Evolutionary conservation across 1,140 invertebrate species (phyloP), one percentile per base, ranked within the genome.

Genomic region (Papilio dardanus): DNA sequence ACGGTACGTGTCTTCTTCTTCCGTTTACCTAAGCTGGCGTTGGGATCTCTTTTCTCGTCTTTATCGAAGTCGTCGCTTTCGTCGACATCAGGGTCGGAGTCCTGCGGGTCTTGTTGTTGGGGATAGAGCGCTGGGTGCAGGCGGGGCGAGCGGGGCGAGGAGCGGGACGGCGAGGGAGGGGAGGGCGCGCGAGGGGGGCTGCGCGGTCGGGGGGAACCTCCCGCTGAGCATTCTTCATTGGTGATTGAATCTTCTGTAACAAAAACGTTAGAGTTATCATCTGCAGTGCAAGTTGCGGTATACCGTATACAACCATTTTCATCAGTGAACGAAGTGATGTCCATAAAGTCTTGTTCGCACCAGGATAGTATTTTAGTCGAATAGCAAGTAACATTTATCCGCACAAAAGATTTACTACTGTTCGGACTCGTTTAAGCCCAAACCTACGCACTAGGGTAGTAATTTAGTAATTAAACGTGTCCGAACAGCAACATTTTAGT

Each of bases 1-100:
- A 99, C 99, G 0, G 99, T 99, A 69, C 99, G 94, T 0, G 99
- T 99, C 91, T 99, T 99, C 95, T 99, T 99, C 95, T 99, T 99
- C 66, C 99, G 94, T 88, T 98, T 98, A 67, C 96, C 93, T 1
- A 93, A 82, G 82, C 89, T 81, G 74, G 92, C 74, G 82, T 90
- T 82, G 75, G 91, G 89, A 30, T 94, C 94, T 6, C 94, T 89
- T 74, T 94, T 95, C 16, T 94, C 94, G 24, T 94, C 93, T 79
- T 94, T 93, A 31, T 94, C 93, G 79, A 93, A 90, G 77, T 94
- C 92, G 68, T 94, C 96, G 69, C 95, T 96, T 46, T 96, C 95
- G 76, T 97, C 96, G 40, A 96, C 95, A 78, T 96, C 95, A 0
- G 93, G 95, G 76, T 96, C 95, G 74, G 96, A 96, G 77, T 95